phyloP scores from a whole-genome alignment of 2,113 vertebrate species.

The Oophaga pumilio region DNA sequence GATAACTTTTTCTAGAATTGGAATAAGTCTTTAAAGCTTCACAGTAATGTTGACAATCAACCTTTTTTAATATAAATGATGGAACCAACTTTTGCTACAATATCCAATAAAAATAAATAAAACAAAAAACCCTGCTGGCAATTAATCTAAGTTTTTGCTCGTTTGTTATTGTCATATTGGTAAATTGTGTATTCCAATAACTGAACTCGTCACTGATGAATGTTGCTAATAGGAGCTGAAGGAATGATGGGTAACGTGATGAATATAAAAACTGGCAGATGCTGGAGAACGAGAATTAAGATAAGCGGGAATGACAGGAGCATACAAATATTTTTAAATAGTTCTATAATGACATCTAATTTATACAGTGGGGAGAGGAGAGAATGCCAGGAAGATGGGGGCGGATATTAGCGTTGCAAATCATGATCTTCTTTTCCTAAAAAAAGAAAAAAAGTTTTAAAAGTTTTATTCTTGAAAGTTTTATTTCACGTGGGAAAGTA shows the following conservation, averaged over 20 bases:
- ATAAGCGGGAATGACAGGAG: conserved; percentile 50
- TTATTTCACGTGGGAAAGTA: background rate
- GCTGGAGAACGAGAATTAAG: conserved; percentile 36
- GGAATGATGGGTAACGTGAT: conserved; percentile 32
- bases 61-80: background rate
- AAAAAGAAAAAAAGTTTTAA: no score
- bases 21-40: no score
- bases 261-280: conserved; percentile 38
- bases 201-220: conserved; percentile 25
- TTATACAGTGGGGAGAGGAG: conserved; percentile 28
- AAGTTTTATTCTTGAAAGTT: conserved; percentile 40
- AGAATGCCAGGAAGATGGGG: background rate
- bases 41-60: no score
- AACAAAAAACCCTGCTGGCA: background rate
- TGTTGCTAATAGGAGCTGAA: conserved; percentile 13
- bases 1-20: no score
- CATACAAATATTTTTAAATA: conserved; percentile 49
- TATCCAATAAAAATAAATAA: background rate
- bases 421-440: no score
- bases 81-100: background rate
- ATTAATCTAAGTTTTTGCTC: conserved; percentile 4
- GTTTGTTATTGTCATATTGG: conserved; percentile 2
- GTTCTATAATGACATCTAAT: conserved; percentile 46
- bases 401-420: conserved; percentile 18
- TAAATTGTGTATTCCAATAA: conserved; percentile 24